Conservation (phyloP, 2,888 invertebrate genomes). For the Trichopria drosophilae region DNA sequence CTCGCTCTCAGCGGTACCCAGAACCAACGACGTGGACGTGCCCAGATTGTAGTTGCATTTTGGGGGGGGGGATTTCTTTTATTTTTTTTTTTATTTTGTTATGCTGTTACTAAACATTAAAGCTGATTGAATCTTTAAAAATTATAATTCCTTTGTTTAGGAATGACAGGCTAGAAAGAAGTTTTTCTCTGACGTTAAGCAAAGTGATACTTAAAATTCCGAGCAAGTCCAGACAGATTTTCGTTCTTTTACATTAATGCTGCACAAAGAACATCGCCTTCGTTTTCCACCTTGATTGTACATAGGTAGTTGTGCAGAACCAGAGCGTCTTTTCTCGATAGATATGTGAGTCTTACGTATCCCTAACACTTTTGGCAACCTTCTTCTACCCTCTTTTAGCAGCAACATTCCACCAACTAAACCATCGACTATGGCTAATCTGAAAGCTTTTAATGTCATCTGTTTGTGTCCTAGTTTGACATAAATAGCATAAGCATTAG, state of each 20-base stretch:
- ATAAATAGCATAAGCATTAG: conserved; percentile 20
- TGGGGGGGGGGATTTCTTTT: no score
- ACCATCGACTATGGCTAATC: neutral
- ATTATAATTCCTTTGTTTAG: no score
- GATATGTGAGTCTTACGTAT: conserved; percentile 7
- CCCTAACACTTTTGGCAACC: conserved; percentile 8
- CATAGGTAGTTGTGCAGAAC: conserved; percentile 8
- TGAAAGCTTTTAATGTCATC: neutral
- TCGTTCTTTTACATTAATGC: conserved; percentile 1
- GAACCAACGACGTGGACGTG: no score
- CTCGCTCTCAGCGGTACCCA: no score
- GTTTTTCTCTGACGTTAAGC: no score
- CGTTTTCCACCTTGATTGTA: conserved; percentile 5
- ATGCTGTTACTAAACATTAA: no score
- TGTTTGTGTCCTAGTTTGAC: conserved; percentile 8
- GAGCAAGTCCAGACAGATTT: conserved; percentile 9
- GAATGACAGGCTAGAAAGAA: no score
- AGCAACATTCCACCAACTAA: neutral
- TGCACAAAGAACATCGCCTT: conserved; percentile 8
- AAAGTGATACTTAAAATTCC: conserved; percentile 6
- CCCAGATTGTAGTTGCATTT: no score
- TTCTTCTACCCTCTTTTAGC: conserved; percentile 12
- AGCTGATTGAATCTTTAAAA: no score
- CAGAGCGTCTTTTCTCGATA: conserved; percentile 4
- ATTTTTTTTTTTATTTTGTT: no score